A percentile compares a stretch with the other conserved stretches of the same genome.
Conservation (phyloP, 2,888 invertebrate species). For the Aquatica leii region DNA sequence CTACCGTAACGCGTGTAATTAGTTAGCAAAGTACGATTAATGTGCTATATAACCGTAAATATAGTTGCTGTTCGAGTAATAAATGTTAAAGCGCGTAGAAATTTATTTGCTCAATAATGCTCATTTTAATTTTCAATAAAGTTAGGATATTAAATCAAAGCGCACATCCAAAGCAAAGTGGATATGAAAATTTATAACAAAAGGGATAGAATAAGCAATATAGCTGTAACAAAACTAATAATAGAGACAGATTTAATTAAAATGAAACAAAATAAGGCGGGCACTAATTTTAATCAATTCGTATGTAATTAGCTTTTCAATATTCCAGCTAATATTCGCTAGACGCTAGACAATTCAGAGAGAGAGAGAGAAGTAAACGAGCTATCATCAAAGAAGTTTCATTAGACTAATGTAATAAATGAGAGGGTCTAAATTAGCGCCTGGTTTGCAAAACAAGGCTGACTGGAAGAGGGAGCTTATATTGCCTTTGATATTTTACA, state of each 20-base stretch:
- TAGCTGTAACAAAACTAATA: conserved; percentile 35
- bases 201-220: conserved; percentile 25
- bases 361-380: conserved; percentile 46
- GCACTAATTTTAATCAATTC: conserved; percentile 45
- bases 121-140: conserved; percentile 25
- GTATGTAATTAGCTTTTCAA: conserved; percentile 49
- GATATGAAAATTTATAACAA: conserved; percentile 25
- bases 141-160: conserved; percentile 22
- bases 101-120: conserved; percentile 15
- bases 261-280: conserved; percentile 32
- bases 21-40: no score
- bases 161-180: conserved; percentile 14
- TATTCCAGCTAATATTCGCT: conserved; percentile 45
- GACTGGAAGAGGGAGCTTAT: conserved; percentile 45
- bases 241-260: conserved; percentile 37
- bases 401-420: conserved; percentile 56
- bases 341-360: conserved; percentile 46
- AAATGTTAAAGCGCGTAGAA: conserved; percentile 14
- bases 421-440: conserved; percentile 54
- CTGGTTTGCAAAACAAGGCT: conserved; percentile 52
- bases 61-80: no score
- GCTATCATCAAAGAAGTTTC: conserved; percentile 54
- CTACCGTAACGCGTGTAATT: no score
- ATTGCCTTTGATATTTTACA: conserved; percentile 50
- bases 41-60: no score